Conservation (phyloP, 92 coral and sea anemone species). For the Heteractis magnifica region DNA sequence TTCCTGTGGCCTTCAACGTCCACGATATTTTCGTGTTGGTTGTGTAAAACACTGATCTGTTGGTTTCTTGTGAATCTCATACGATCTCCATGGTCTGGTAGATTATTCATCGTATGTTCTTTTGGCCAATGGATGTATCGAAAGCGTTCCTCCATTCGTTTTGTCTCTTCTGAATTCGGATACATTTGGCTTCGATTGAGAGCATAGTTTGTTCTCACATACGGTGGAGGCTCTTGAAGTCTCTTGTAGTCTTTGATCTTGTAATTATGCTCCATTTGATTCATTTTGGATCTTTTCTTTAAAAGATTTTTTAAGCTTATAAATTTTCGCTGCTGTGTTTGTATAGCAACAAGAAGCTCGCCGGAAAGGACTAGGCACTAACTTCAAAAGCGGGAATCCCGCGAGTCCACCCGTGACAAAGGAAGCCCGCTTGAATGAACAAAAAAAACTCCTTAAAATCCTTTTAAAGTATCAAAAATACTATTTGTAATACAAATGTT, state of each 20-base stretch:
- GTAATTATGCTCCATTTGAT: conserved; percentile 96
- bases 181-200: conserved; percentile 79
- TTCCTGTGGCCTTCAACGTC: conserved; percentile 81
- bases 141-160: conserved; percentile 85
- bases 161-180: conserved; percentile 80
- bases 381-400: background rate
- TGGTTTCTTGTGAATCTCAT: conserved; percentile 85
- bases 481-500: no score
- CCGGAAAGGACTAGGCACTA: conserved; percentile 3
- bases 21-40: conserved; percentile 69
- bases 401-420: background rate
- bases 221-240: conserved; percentile 77
- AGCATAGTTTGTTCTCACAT: conserved; percentile 64
- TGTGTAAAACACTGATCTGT: conserved; percentile 74
- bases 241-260: conserved; percentile 92
- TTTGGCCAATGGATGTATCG: conserved; percentile 82
- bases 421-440: conserved; percentile 8
- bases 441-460: no score
- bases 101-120: conserved; percentile 66
- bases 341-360: conserved; percentile 28
- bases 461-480: no score
- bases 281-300: conserved; percentile 52
- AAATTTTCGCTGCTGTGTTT: background rate
- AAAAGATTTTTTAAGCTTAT: background rate
- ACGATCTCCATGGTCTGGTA: conserved; percentile 82